Base-by-base conservation (phyloP, 2,888 invertebrate species). In the Drosophila pseudotakahashii region DNA sequence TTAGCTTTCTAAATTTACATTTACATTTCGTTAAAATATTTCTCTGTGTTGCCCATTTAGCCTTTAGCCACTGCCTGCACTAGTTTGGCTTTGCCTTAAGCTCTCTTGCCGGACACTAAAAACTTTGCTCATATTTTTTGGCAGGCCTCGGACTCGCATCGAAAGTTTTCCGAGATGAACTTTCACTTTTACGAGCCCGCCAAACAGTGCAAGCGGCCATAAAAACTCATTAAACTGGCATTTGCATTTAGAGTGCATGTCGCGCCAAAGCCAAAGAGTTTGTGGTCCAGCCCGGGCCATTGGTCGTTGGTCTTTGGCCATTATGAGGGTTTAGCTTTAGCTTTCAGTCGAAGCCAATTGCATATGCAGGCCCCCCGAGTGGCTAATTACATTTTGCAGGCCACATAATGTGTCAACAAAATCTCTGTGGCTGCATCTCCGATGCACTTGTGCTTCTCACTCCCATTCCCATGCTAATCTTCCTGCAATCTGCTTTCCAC, bases 231-330 rank as follows among this genome's bases (percentile, higher is more conserved):
- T 85, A 83, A 79, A 83, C 75, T 88, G 83, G 78, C 78, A 88
- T 85, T 85, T 85, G 81, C 85, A 79, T 88, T 85, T 83, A 81
- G 88, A 85, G 80, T 87, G 82, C 87, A 84, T 76, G 81, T 76
- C 68, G 54, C 67, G 45, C 64, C 57, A 41, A 44, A 23, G 60
- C 64, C 57, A 41, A 44, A 23, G 60, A 53, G 45, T 30, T 47
- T 47, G n/a, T 10, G 50, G 34, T 47, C 64, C 71, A 19, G 2
- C 1, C 19, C 19, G 19, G 19, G 19, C 19, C 2, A 19, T 19
- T 19, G 19, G 19, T 2, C 19, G 2, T 19, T 19, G 19, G 19
- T 2, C 19, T 2, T 19, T 1, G 59, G 36, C 52, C 64, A 53
- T 41, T 50, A 48, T 42, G 52, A 70, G 61, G 48, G 11, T 14